phyloP scores from a whole-genome alignment of 1,140 invertebrate genomes.

The Pseudomyrmex pallidus region DNA sequence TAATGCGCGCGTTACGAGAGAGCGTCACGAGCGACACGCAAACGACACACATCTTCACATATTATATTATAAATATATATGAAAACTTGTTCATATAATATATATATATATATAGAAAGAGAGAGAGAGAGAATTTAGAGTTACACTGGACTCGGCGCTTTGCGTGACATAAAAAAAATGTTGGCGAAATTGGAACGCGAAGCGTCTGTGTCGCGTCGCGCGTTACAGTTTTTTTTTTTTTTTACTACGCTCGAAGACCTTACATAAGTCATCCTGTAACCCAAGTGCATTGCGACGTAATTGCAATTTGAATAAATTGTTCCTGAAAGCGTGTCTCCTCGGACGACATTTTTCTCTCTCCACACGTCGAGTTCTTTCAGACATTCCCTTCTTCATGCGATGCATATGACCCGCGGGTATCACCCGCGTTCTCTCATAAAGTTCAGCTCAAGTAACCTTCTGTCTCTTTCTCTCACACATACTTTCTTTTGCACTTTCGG shows the following conservation, averaged over 20 bases:
- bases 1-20: no score
- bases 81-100: no score
- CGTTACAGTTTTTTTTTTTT: no score
- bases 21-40: no score
- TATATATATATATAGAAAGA: no score
- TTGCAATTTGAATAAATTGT: constrained; percentile 59
- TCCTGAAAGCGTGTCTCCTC: constrained; percentile 47
- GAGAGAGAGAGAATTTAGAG: no score
- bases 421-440: constrained; percentile 44
- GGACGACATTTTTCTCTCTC: constrained; percentile 45
- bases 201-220: constrained; percentile 17
- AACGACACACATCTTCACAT: no score
- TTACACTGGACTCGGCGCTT: no score
- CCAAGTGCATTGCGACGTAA: constrained; percentile 27
- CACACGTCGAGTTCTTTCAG: constrained; percentile 37
- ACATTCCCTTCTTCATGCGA: constrained; percentile 44
- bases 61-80: no score
- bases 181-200: constrained; percentile 22
- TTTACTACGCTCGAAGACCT: constrained; percentile 38
- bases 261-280: constrained; percentile 42
- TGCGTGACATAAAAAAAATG: constrained; percentile 29
- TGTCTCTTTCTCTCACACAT: constrained; percentile 10
- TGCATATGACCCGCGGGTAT: constrained; percentile 58
- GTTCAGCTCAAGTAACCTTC: constrained; percentile 58
- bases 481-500: constrained; percentile 67